Percentiles rank a stretch among this genome's conserved stretches.
Conservation (phyloP, 1,140 invertebrate genomes). For the Cepaea nemoralis region DNA sequence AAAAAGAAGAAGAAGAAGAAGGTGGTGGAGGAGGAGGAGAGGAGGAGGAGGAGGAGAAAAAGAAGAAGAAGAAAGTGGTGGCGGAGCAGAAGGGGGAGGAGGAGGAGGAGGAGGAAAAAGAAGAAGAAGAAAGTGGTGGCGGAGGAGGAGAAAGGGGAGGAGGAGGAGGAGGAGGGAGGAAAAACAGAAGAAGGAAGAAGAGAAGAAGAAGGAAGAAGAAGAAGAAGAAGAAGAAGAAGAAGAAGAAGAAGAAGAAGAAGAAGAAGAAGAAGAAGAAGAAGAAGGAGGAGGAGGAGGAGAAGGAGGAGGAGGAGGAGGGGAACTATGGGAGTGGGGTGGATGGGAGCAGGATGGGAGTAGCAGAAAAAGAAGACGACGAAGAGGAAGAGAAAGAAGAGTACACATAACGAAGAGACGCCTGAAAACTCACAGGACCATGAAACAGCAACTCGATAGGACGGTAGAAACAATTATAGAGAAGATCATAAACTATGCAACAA, state of each 20-base stretch:
- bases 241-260: neutral
- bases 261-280: neutral
- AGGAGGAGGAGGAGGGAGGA: too few relatives aligned
- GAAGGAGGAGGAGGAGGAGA: neutral
- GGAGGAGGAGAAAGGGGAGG: too few relatives aligned
- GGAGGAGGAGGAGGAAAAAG: too few relatives aligned
- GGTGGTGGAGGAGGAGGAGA: neutral
- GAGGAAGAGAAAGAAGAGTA: neutral
- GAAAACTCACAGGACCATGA: too few relatives aligned
- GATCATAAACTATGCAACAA: too few relatives aligned
- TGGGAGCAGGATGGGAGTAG: neutral
- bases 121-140: too few relatives aligned
- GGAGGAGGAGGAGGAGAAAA: neutral
- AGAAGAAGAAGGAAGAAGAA: neutral
- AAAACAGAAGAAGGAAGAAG: too few relatives aligned
- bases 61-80: neutral
- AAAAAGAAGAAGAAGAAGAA: neutral
- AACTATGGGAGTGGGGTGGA: too few relatives aligned
- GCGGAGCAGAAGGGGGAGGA: too few relatives aligned
- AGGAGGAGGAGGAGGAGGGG: neutral
- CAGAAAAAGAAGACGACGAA: too few relatives aligned
- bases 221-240: neutral
- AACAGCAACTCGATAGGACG: too few relatives aligned
- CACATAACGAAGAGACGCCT: neutral
- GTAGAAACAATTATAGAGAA: too few relatives aligned